These are phyloP conservation scores for Tenthredo amoena DNA, from an alignment of 2,888 invertebrate species.

Conservation along the genomic window DNA sequence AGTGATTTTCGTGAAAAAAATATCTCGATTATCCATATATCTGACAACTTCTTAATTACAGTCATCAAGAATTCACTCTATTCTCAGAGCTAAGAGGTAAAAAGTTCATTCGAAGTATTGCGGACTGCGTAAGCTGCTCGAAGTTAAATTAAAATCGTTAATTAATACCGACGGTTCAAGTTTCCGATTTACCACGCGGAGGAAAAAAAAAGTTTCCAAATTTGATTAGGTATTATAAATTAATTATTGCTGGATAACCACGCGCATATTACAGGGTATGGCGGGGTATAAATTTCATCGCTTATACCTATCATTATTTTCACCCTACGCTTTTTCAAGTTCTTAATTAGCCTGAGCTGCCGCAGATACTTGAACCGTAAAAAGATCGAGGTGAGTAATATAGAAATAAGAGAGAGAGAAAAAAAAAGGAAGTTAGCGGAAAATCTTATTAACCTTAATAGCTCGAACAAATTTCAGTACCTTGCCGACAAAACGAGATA, in stretches of 20 bases:
- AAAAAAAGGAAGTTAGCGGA: neutral
- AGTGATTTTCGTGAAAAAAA: neutral
- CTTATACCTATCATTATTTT: conserved; percentile 45
- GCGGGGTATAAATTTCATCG: conserved; percentile 27
- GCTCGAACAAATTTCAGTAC: conserved; percentile 30
- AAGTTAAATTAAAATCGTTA: conserved; percentile 8
- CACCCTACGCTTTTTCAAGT: conserved; percentile 22
- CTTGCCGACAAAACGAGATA: conserved; percentile 20
- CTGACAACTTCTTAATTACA: neutral
- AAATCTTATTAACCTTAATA: conserved; percentile 41
- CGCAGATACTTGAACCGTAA: conserved; percentile 43
- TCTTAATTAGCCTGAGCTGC: conserved; percentile 42
- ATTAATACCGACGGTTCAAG: conserved; percentile 20
- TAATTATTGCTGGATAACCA: conserved; percentile 9
- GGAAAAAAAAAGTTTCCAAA: conserved; percentile 4
- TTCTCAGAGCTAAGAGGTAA: neutral
- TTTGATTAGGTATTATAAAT: conserved; percentile 31
- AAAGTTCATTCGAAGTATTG: neutral
- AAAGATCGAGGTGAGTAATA: conserved; percentile 25
- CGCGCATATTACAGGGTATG: conserved; percentile 5
- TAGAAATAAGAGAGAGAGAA: neutral
- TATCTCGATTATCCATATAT: neutral
- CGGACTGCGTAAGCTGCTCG: neutral
- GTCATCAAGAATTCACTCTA: neutral
- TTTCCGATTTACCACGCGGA: neutral